Conservation (phyloP, 1,140 invertebrate species). For the Drosophila melanogaster region DNA sequence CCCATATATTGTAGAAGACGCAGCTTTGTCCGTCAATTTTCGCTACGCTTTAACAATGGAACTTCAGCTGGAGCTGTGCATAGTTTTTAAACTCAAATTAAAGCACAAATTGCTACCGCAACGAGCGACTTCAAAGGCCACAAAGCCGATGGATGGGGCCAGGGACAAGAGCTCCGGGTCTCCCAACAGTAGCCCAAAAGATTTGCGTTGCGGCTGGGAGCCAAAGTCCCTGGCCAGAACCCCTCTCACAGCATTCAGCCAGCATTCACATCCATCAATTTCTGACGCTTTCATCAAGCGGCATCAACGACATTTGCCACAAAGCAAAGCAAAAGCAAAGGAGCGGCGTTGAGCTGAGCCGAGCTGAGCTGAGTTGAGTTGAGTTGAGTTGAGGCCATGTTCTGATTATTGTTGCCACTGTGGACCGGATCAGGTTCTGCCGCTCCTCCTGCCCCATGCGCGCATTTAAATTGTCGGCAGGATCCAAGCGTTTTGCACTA, state of each 20-base stretch:
- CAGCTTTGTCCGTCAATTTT: conserved; percentile 21
- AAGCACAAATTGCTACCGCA: conserved; percentile 82
- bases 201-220: conserved; percentile 79
- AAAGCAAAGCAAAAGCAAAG: conserved; percentile 56
- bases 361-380: not conserved
- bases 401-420: conserved; percentile 81
- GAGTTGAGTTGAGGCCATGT: conserved; percentile 50
- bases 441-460: conserved; percentile 25
- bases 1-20: conserved; percentile 7
- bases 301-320: conserved; percentile 69
- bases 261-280: conserved; percentile 84
- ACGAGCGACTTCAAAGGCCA: conserved; percentile 68
- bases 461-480: conserved; percentile 84
- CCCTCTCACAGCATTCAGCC: conserved; percentile 34
- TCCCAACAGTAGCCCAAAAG: conserved; percentile 66
- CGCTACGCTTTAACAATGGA: conserved; percentile 53
- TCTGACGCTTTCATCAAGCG: conserved; percentile 84
- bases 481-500: conserved; percentile 82
- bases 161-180: conserved; percentile 1
- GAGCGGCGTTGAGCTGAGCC: conserved; percentile 4
- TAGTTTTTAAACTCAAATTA: conserved; percentile 83
- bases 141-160: conserved; percentile 40
- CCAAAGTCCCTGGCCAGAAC: conserved; percentile 47
- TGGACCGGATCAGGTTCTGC: conserved; percentile 35
- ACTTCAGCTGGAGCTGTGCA: conserved; percentile 47